These are phyloP conservation scores for Dipodomys merriami DNA, from an alignment of 2,113 vertebrate genomes.

Conservation along the genomic window DNA sequence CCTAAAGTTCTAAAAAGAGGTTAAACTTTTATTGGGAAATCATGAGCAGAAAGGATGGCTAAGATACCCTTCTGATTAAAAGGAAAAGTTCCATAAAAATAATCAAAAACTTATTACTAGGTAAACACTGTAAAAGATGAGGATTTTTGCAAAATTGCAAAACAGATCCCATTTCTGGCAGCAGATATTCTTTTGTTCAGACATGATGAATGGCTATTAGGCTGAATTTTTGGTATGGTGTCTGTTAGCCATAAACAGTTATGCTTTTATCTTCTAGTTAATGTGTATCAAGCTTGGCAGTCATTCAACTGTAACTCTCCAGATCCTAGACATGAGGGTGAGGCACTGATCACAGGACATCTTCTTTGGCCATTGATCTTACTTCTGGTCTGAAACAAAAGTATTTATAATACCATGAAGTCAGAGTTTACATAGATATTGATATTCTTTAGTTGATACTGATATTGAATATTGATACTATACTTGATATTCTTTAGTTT, in stretches of 20 bases:
- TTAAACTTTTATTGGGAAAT: slow-evolving; percentile 44
- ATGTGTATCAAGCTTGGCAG: neutral
- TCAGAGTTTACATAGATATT: neutral
- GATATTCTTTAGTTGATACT: neutral
- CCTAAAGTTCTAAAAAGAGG: slow-evolving; percentile 46
- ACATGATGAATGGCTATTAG: slow-evolving; percentile 17
- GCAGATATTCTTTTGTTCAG: slow-evolving; percentile 25
- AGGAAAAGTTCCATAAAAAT: slow-evolving; percentile 33
- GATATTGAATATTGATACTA: neutral
- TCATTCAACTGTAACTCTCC: neutral
- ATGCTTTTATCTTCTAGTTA: slow-evolving; percentile 46
- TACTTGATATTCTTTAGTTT: slow-evolving; percentile 7
- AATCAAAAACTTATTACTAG: slow-evolving; percentile 21
- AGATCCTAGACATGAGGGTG: neutral
- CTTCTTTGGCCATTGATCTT: neutral
- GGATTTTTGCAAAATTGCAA: neutral
- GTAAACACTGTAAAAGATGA: slow-evolving; percentile 46
- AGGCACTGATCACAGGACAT: neutral
- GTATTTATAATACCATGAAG: neutral
- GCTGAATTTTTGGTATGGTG: slow-evolving; percentile 7
- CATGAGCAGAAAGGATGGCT: slow-evolving; percentile 16
- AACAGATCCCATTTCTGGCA: neutral
- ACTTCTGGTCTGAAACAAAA: neutral
- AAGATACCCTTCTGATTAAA: slow-evolving; percentile 2
- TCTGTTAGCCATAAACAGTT: neutral